Conservation (phyloP, 2,113 vertebrate species). For the Anolis sagrei region DNA sequence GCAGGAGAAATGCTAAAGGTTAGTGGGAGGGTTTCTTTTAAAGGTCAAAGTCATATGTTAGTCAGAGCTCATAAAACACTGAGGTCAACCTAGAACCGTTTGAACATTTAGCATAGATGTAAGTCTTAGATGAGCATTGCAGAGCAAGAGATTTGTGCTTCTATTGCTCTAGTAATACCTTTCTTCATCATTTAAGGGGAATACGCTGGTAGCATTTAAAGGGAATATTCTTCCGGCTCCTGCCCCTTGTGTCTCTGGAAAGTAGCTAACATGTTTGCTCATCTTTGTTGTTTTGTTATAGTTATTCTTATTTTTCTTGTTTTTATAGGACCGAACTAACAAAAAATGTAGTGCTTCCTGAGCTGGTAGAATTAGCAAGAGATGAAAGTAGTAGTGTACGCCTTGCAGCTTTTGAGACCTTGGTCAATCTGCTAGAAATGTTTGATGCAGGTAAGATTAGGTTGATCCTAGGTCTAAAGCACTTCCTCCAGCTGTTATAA, state of each 20-base stretch:
- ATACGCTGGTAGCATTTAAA: no score
- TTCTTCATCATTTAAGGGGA: no score
- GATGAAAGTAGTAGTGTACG: constrained; percentile 90
- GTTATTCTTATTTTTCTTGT: background rate
- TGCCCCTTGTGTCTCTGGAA: background rate
- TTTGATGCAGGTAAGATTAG: constrained; percentile 85
- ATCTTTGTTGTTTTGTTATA: background rate
- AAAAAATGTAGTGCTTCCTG: constrained; percentile 88
- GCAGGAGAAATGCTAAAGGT: no score
- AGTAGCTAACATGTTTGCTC: background rate
- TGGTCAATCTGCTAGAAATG: constrained; percentile 89
- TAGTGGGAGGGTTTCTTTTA: background rate
- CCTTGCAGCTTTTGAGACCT: constrained; percentile 91
- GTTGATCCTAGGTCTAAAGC: background rate
- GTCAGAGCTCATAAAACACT: no score
- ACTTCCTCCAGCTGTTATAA: background rate
- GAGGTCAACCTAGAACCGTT: no score
- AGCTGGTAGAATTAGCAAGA: constrained; percentile 87
- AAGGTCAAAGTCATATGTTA: background rate
- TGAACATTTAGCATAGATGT: no score
- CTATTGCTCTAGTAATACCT: no score
- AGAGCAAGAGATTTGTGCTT: no score
- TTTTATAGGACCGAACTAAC: constrained; percentile 86
- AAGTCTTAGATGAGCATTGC: no score
- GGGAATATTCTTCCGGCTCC: background rate